phyloP scores from a whole-genome alignment of 2,113 vertebrate genomes.

The Mustelus asterias region DNA sequence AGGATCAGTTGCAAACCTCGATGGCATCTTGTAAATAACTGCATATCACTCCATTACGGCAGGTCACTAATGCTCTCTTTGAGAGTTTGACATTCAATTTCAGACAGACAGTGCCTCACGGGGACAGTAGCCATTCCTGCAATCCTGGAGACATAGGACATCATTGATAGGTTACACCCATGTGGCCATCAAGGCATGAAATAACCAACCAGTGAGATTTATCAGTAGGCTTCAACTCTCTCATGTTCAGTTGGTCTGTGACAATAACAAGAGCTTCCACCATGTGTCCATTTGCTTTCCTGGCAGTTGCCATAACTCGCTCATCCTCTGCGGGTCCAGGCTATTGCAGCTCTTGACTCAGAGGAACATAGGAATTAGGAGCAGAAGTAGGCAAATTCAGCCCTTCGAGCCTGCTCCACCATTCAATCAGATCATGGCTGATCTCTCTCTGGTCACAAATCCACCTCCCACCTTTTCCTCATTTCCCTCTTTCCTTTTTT shows the following conservation, averaged over 20 bases:
- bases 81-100: too few relatives aligned
- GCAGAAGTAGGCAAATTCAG: too few relatives aligned
- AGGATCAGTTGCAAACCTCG: not conserved
- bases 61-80: not conserved
- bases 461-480: too few relatives aligned
- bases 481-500: too few relatives aligned
- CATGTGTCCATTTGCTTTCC: not conserved
- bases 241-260: not conserved
- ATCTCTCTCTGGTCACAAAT: too few relatives aligned
- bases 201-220: not conserved
- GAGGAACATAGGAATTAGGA: too few relatives aligned
- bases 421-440: too few relatives aligned
- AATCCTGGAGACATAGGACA: not conserved
- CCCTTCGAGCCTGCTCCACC: too few relatives aligned
- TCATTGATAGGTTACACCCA: not conserved
- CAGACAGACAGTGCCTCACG: not conserved
- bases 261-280: not conserved
- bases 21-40: not conserved
- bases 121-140: not conserved
- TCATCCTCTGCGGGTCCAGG: not conserved
- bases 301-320: not conserved
- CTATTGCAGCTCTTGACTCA: not conserved
- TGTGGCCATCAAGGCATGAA: not conserved
- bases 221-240: too few relatives aligned
- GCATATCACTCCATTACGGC: not conserved